Base-by-base conservation (phyloP, 2,888 invertebrate genomes). In the Bimastos eiseni region DNA sequence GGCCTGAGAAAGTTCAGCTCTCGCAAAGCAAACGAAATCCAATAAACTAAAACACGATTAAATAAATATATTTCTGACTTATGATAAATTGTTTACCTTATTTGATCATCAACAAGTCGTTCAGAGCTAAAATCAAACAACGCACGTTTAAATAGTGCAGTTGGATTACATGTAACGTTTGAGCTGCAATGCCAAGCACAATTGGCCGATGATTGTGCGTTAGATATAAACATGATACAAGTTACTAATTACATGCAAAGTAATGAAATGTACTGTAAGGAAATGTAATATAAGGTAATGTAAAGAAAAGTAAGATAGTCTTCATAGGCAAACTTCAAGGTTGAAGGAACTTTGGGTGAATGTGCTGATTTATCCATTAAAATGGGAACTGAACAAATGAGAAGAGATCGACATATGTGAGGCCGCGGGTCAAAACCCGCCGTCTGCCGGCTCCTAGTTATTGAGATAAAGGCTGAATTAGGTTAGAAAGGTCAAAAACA, bases 41-140 rank as follows among this genome's bases (percentile, higher is more conserved):
- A 30, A 30, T n/a, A 8, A 30, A 5, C 1, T 6, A 17, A 70
- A 70, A 4, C 0, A n/a, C 24, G 21, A 70, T n/a, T 8, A 70
- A 30, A 70, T n/a, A 8, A 49, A 70, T 11, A 70, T n/a, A n/a
- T 4, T 5, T 70, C 70, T n/a, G 70, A 70, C 30, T 70, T n/a
- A 70, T n/a, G n/a, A 70, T n/a, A n/a, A n/a, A 49, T 8, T n/a
- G 36, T 93, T 92, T 93, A 95, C 95, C 95, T 97, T 93, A 99
- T 98, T 96, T 99, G 99, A 94, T 99, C 99, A 94, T 98, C 98
- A 33, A 99, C 96, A 94, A 99, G 95, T 92, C 97, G 96, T 94
- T 98, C 98, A 0, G 99, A 98, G 95, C 98, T 98, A 95, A 34
- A 90, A 88, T 33, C 34, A 44, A 90, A 70, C 37, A 90, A 49